Conservation (phyloP, 2,113 vertebrate genomes). For the Psophia crepitans region DNA sequence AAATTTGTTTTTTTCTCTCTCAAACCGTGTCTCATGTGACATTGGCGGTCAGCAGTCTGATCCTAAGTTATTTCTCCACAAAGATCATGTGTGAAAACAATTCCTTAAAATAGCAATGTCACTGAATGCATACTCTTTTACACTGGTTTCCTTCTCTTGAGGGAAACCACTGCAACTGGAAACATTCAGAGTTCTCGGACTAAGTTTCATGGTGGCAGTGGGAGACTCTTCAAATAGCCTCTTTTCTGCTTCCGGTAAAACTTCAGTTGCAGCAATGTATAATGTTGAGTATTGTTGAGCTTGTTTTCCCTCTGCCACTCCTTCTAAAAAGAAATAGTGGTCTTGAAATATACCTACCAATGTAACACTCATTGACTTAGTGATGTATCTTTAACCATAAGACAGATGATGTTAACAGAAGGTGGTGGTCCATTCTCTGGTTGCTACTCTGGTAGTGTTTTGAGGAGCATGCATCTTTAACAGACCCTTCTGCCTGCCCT, state of each 20-base stretch:
- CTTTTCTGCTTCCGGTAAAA: background rate
- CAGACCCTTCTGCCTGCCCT: background rate
- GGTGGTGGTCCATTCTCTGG: background rate
- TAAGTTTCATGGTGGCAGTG: background rate
- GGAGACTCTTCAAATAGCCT: background rate
- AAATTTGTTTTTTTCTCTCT: background rate
- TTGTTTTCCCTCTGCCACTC: background rate
- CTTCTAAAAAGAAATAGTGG: background rate
- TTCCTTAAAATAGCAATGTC: background rate
- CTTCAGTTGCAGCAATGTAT: background rate
- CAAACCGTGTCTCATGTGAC: background rate
- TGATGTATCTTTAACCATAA: background rate
- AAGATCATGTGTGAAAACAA: background rate
- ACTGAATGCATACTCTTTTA: background rate
- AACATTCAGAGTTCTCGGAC: background rate
- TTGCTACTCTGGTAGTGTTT: background rate
- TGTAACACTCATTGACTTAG: background rate
- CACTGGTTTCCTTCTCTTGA: background rate
- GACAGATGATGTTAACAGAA: background rate
- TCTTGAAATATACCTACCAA: background rate
- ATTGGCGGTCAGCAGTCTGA: background rate
- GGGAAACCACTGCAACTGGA: background rate
- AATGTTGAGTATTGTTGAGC: background rate
- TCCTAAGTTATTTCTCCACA: background rate
- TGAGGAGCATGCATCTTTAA: background rate